Base-by-base conservation (phyloP, 2,888 invertebrate species). In the Cepaea hortensis region DNA sequence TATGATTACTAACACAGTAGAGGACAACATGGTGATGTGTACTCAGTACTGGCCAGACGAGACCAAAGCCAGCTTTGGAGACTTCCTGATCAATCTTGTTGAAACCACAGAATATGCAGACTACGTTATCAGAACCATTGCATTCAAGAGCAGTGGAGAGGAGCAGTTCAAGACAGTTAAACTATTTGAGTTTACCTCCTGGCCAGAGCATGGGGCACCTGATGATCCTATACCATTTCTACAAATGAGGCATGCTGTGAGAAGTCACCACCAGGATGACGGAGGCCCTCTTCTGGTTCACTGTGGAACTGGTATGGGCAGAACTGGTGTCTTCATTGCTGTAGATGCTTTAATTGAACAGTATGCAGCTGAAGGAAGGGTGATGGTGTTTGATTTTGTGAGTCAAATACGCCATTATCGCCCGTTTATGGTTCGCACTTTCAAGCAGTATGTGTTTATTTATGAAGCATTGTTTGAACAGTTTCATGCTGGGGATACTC, bases 71-170 rank as follows among this genome's bases (percentile, higher is more conserved):
- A 96, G 96, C 89, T 97, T 97, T 93, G 98, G 98, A 91, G 96
- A 97, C 93, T 97, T 98, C 93, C 96, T 96, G 87, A 97, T 99
- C 3, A 96, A 97, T 93, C 97, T 98, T 92, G 96, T 97, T 90
- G 97, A 97, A 94, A 97, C 97, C 92, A 97, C 97, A 93, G 97
- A 97, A 91, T 98, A 97, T 94, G 97, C 98, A 0, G 98, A 98
- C 95, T 99, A 98, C 94, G 97, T 97, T 62, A 90, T 93, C 18
- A 87, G 93, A 6, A 91, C 89, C 0, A 90, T 94, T 46, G 90
- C 88, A 1, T 90, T 94, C 50, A 77, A 73, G n/a, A 84, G 84
- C 13, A 80, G 73, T 9, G 81, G 84, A 6, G 90, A 90, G 35
- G 87, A 87, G 15, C 79, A 88, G 20, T 89, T 89, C 77, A 90